phyloP scores from a whole-genome alignment of 2,113 vertebrate species.

The pig (Sus scrofa) region T2T-Sscrofa CM000829.6:39263501-39264000 shows the following conservation, averaged over 20 bases:
- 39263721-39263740: background rate
- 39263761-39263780: background rate
- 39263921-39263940: background rate
- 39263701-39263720: background rate
- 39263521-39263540: constrained; percentile 25
- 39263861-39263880: no score
- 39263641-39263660: background rate
- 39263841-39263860: no score
- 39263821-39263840: background rate
- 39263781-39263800: background rate
- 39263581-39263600: background rate
- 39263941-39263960: constrained; percentile 8
- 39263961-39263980: background rate
- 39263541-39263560: background rate
- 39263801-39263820: background rate
- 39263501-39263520: background rate
- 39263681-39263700: background rate
- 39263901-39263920: background rate
- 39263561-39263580: background rate
- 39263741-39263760: background rate
- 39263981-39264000: background rate
- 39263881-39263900: background rate
- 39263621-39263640: background rate
- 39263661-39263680: background rate
- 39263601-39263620: background rate